phyloP scores from a whole-genome alignment of 2,888 invertebrate genomes.

The Eristalis pertinax region DNA sequence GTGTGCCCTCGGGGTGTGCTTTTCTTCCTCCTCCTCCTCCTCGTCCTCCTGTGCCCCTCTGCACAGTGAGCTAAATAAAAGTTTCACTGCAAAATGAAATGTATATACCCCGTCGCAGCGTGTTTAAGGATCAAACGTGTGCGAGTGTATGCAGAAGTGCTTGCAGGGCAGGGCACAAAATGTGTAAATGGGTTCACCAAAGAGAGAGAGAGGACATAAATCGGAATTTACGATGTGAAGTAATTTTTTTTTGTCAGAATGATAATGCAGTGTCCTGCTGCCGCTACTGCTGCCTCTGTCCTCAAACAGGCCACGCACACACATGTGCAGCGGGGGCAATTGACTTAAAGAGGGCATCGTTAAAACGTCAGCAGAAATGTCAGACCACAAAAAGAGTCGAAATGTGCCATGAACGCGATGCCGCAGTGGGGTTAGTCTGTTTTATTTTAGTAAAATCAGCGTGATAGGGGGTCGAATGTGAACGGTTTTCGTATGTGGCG shows the following conservation, averaged over 20 bases:
- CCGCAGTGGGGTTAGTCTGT: not conserved
- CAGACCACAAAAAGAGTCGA: not conserved
- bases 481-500: not conserved
- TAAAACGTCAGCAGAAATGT: slow-evolving; percentile 45
- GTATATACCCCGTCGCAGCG: slow-evolving; percentile 31
- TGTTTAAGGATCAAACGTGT: slow-evolving; percentile 48
- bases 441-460: not conserved
- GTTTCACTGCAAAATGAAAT: slow-evolving; percentile 36
- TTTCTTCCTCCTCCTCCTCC: not conserved
- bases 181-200: slow-evolving; percentile 18
- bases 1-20: slow-evolving; percentile 1
- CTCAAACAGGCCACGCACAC: not conserved
- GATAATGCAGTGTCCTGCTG: slow-evolving; percentile 11
- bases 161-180: not conserved
- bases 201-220: slow-evolving; percentile 28
- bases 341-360: slow-evolving; percentile 34
- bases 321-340: not conserved
- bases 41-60: no score
- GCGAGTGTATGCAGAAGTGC: not conserved
- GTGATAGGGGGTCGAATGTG: not conserved
- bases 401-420: not conserved
- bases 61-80: slow-evolving; percentile 35
- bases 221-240: slow-evolving; percentile 56
- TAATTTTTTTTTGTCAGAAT: slow-evolving; percentile 23
- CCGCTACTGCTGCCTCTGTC: no score